Evolutionary conservation across 2,113 vertebrate genomes (phyloP).

Genomic region (Melanocharis versteri): DNA sequence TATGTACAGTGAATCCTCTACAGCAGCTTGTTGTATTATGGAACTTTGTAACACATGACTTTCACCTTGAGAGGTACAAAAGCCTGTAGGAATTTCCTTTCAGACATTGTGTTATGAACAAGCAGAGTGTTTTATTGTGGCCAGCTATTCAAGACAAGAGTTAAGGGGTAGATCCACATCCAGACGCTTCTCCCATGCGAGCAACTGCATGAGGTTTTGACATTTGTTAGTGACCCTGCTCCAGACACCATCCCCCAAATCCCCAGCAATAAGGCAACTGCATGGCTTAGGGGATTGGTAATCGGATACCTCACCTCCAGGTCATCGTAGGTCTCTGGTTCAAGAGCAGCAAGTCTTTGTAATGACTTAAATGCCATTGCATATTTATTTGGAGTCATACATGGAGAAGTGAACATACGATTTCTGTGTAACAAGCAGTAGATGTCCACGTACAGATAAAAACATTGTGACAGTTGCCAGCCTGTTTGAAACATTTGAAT

Average conservation of each 20-base stretch:
- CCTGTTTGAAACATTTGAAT: not conserved
- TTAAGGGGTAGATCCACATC: not conserved
- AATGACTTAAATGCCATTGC: not conserved
- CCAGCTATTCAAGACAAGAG: not conserved
- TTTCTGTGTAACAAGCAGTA: not conserved
- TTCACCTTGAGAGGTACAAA: not conserved
- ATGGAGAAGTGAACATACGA: not conserved
- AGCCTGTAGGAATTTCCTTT: not conserved
- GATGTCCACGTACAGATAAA: not conserved
- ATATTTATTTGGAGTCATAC: not conserved
- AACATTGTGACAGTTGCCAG: slow-evolving; percentile 30
- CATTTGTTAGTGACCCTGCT: not conserved
- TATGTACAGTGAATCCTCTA: not conserved
- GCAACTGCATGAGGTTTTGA: not conserved
- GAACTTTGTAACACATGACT: not conserved
- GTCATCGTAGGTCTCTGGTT: slow-evolving; percentile 24
- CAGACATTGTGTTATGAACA: not conserved
- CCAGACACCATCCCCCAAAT: slow-evolving; percentile 38
- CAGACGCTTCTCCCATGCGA: rapidly evolving
- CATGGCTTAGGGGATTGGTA: slow-evolving; percentile 49
- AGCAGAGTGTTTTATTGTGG: not conserved
- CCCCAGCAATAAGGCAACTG: slow-evolving; percentile 25
- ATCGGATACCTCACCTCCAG: slow-evolving; percentile 38
- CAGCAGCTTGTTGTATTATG: not conserved
- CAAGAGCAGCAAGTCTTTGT: not conserved